Conservation (phyloP, 2,888 invertebrate species). For the Rugalucina vietnamica region DNA sequence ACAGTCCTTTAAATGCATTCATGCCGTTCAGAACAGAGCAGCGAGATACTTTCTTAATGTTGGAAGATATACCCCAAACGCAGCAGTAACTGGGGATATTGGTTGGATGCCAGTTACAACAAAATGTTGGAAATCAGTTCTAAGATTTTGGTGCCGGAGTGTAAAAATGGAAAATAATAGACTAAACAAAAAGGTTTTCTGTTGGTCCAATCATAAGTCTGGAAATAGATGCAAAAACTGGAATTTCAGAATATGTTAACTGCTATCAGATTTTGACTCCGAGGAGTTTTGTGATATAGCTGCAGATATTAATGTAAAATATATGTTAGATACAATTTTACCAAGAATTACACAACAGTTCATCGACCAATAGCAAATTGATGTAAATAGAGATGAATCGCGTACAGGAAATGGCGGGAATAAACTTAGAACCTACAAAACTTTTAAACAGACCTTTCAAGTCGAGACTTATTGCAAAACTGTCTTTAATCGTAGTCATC, state of each 20-base stretch:
- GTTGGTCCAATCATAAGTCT: conserved; percentile 10
- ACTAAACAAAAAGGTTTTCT: conserved; percentile 12
- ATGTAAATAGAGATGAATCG: neutral
- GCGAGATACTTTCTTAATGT: conserved; percentile 20
- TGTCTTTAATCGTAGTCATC: neutral
- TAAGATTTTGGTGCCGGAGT: neutral
- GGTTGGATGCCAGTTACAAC: conserved; percentile 34
- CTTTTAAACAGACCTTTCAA: neutral
- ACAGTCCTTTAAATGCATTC: conserved; percentile 37
- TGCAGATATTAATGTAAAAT: no score
- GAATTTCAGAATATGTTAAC: neutral
- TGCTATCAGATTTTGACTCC: neutral
- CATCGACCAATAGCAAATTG: no score
- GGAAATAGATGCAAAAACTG: no score
- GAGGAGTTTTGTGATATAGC: no score
- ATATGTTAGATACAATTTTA: no score
- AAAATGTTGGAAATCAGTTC: conserved; percentile 16
- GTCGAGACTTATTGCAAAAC: conserved; percentile 2
- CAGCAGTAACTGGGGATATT: conserved; percentile 42
- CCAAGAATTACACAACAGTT: no score
- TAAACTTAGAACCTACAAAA: conserved; percentile 6
- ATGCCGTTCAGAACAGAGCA: conserved; percentile 31
- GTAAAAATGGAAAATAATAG: neutral
- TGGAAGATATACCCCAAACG: conserved; percentile 32
- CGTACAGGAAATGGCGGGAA: neutral